These are phyloP conservation scores for Hyperoplus lanceolatus DNA, from an alignment of 2,797 vertebrate genomes.

Conservation along the genomic window DNA sequence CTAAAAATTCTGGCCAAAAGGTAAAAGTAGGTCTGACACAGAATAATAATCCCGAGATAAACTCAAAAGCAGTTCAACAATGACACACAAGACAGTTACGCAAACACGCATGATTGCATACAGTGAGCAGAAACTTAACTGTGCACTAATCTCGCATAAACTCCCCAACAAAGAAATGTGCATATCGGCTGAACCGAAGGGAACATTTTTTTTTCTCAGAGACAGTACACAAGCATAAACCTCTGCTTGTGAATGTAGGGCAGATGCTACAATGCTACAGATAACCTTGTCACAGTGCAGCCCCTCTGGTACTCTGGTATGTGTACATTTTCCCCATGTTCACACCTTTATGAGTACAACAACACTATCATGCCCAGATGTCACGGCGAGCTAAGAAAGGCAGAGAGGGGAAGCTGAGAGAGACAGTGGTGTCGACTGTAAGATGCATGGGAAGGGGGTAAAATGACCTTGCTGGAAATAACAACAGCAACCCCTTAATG, in stretches of 20 bases:
- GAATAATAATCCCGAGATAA: constrained; percentile 75
- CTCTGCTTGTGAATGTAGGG: constrained; percentile 14
- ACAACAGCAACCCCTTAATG: constrained; percentile 87
- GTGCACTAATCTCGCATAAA: constrained; percentile 22
- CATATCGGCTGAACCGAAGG: constrained; percentile 20
- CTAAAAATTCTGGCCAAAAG: constrained; percentile 68
- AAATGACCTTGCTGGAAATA: constrained; percentile 87
- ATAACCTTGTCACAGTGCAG: constrained; percentile 59
- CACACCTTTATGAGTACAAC: constrained; percentile 68
- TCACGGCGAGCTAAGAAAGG: constrained; percentile 26
- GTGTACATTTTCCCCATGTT: constrained; percentile 50
- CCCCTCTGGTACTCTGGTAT: constrained; percentile 41
- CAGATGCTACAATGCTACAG: constrained; percentile 16
- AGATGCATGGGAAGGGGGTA: constrained; percentile 39
- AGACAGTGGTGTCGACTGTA: constrained; percentile 36
- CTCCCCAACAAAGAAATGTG: constrained; percentile 49
- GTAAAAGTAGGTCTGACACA: constrained; percentile 71
- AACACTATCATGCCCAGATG: constrained; percentile 36
- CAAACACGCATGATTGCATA: constrained; percentile 56
- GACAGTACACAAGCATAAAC: constrained; percentile 35
- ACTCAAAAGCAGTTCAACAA: constrained; percentile 64
- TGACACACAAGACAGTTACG: constrained; percentile 49
- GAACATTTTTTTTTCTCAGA: not conserved
- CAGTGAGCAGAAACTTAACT: constrained; percentile 39
- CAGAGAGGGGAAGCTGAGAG: constrained; percentile 24